Percentiles rank a stretch among this genome's conserved stretches.
phyloP scores from a whole-genome alignment of 2,888 invertebrate genomes.

The Netelia inedita region DNA sequence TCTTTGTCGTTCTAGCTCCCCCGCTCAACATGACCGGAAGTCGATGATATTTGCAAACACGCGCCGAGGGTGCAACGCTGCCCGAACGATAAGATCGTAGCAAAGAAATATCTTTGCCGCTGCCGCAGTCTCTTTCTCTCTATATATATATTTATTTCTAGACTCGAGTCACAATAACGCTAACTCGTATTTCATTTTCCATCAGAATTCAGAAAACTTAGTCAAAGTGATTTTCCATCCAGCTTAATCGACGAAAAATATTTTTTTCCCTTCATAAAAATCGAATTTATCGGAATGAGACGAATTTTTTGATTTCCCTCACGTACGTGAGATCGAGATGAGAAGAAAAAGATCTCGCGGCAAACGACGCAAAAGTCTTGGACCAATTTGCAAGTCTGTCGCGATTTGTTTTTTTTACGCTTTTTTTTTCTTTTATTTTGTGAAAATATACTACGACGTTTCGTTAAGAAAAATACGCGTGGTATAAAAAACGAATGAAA shows the following conservation, averaged over 20 bases:
- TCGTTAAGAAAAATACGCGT: background rate
- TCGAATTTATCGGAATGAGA: slow-evolving; percentile 1
- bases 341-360: too few relatives aligned
- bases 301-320: background rate
- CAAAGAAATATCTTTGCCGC: slow-evolving; percentile 46
- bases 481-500: background rate
- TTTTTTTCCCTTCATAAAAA: background rate
- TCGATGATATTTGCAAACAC: slow-evolving; percentile 67
- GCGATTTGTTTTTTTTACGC: slow-evolving; percentile 23
- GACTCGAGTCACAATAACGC: background rate
- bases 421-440: background rate
- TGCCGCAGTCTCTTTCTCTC: background rate
- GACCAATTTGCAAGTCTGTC: slow-evolving; percentile 1
- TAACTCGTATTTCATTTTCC: too few relatives aligned
- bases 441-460: slow-evolving; percentile 26
- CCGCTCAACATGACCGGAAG: slow-evolving; percentile 48
- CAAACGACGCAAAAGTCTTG: slow-evolving; percentile 12
- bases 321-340: too few relatives aligned
- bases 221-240: too few relatives aligned
- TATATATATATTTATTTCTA: background rate
- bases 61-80: slow-evolving; percentile 55
- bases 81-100: slow-evolving; percentile 45
- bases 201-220: too few relatives aligned
- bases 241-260: too few relatives aligned
- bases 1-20: slow-evolving; percentile 13